Percentiles rank a stretch among this genome's conserved stretches.
Evolutionary conservation across 2,797 vertebrate species (phyloP).

Genomic region (Dromococcyx pavoninus): DNA sequence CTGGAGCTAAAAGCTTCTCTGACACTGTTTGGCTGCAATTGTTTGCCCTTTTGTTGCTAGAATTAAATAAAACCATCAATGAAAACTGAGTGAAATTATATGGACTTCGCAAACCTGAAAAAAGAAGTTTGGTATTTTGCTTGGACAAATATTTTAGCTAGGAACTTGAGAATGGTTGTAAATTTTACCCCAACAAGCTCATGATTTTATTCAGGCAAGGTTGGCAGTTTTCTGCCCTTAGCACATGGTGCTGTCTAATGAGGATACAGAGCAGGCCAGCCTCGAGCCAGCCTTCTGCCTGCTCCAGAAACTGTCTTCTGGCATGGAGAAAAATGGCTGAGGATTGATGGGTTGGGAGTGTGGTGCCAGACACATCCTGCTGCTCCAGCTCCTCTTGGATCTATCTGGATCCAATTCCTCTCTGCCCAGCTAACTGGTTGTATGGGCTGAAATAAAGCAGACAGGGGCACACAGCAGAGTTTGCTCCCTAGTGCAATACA

Average conservation of each 20-base stretch:
- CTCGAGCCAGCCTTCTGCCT: conserved; percentile 7
- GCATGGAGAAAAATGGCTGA: conserved; percentile 43
- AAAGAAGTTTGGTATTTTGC: not conserved
- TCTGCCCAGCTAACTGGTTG: not conserved
- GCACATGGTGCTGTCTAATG: conserved; percentile 11
- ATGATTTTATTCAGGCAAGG: not conserved
- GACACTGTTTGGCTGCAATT: not conserved
- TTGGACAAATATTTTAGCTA: not conserved
- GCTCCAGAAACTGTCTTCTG: not conserved
- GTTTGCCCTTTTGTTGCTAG: not conserved
- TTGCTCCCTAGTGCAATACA: not conserved
- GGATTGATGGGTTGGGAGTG: conserved; percentile 3
- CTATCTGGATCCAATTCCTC: conserved; percentile 1
- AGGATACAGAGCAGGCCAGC: not conserved
- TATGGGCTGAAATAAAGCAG: conserved; percentile 5
- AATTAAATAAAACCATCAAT: not conserved
- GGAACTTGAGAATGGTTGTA: not conserved
- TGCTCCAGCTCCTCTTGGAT: not conserved
- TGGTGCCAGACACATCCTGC: conserved; percentile 49
- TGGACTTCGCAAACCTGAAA: not conserved
- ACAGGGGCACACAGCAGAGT: not conserved
- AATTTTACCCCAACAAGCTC: not conserved
- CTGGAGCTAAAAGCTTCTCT: not conserved
- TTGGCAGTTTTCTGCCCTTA: conserved; percentile 15
- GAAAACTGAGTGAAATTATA: not conserved